Percentiles rank a stretch among this genome's conserved stretches.
Conservation (phyloP, 2,113 vertebrate species). For the Toxotes chatareus region DNA sequence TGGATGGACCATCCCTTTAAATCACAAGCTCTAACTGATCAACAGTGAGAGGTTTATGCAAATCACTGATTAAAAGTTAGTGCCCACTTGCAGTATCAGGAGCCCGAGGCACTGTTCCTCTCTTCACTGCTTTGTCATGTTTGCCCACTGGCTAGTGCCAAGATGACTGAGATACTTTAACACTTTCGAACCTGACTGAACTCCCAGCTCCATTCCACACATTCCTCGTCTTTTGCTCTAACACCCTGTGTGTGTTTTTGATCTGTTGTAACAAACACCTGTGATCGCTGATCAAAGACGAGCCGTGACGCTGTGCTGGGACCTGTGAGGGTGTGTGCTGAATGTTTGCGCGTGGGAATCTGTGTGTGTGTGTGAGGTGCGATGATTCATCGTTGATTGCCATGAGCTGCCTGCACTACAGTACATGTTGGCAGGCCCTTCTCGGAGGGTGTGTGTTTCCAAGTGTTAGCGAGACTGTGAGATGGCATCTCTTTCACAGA, state of each 20-base stretch:
- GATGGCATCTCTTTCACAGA: slow-evolving; percentile 49
- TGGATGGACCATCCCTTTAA: background rate
- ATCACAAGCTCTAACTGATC: background rate
- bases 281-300: slow-evolving; percentile 70
- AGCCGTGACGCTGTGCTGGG: slow-evolving; percentile 23
- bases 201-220: slow-evolving; percentile 61
- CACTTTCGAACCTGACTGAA: slow-evolving; percentile 43
- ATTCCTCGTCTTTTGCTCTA: slow-evolving; percentile 51
- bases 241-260: slow-evolving; percentile 60
- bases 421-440: slow-evolving; percentile 8
- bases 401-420: slow-evolving; percentile 26
- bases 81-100: slow-evolving; percentile 13
- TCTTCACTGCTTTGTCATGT: slow-evolving; percentile 51
- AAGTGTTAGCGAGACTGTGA: slow-evolving; percentile 44
- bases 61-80: slow-evolving; percentile 12
- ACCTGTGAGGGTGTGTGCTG: slow-evolving; percentile 27
- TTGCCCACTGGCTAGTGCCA: slow-evolving; percentile 15
- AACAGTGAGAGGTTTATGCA: background rate
- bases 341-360: slow-evolving; percentile 10
- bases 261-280: slow-evolving; percentile 77
- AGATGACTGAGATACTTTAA: slow-evolving; percentile 25
- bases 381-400: slow-evolving; percentile 66
- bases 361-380: slow-evolving; percentile 21
- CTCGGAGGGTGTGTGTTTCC: slow-evolving; percentile 26
- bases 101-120: background rate